Conservation (phyloP, 2,888 invertebrate species). For the Agrotis clavis region DNA sequence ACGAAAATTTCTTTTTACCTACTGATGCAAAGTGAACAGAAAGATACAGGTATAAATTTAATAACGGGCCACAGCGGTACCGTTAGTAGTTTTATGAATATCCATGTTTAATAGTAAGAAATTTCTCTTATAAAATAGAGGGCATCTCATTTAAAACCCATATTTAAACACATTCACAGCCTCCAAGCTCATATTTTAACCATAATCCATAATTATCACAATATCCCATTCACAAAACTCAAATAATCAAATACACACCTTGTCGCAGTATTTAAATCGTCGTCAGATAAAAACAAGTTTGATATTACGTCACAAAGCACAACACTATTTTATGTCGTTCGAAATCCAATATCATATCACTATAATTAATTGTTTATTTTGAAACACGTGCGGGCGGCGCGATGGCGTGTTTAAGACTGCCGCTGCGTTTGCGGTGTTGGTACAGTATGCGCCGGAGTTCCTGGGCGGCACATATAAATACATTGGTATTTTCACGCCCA, state of each 20-base stretch:
- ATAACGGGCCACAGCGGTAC: slow-evolving; percentile 9
- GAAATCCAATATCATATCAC: slow-evolving; percentile 56
- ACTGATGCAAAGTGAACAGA: background rate
- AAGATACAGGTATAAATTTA: background rate
- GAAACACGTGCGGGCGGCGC: slow-evolving; percentile 65
- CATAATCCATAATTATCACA: slow-evolving; percentile 5
- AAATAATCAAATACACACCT: slow-evolving; percentile 56
- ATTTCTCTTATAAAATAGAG: too few species aligned
- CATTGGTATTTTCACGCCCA: slow-evolving; percentile 36
- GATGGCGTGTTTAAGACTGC: slow-evolving; percentile 69
- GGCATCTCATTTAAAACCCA: too few species aligned
- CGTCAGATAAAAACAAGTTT: slow-evolving; percentile 40
- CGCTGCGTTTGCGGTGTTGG: slow-evolving; percentile 70
- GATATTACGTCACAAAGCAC: slow-evolving; percentile 55
- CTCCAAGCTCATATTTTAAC: background rate
- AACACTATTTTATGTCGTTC: slow-evolving; percentile 38
- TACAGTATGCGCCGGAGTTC: slow-evolving; percentile 74
- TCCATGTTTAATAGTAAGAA: too few species aligned
- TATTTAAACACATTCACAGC: slow-evolving; percentile 1
- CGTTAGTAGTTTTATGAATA: background rate
- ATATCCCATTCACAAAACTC: slow-evolving; percentile 4
- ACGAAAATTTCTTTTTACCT: background rate
- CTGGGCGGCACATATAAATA: slow-evolving; percentile 70
- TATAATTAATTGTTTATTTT: slow-evolving; percentile 46
- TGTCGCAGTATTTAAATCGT: slow-evolving; percentile 40